phyloP scores from a whole-genome alignment of 2,797 vertebrate species.

The Lerista edwardsae region DNA sequence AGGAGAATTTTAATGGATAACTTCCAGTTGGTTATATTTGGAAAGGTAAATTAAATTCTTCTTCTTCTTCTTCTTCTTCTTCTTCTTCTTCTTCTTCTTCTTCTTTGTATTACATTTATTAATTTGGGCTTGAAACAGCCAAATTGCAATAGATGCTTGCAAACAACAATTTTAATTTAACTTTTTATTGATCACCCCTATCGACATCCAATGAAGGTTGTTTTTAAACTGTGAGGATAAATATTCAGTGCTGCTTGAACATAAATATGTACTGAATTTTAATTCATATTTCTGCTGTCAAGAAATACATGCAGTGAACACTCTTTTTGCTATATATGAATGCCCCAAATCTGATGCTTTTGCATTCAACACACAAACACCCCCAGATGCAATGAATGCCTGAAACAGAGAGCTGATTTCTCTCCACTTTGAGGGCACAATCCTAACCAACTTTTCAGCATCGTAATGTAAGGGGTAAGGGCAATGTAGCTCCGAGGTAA shows the following conservation, averaged over 20 bases:
- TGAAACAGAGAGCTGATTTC: not conserved
- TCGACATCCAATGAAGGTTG: not conserved
- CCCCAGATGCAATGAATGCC: not conserved
- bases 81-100: too few relatives aligned
- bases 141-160: not conserved
- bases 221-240: not conserved
- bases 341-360: not conserved
- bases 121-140: not conserved
- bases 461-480: too few relatives aligned
- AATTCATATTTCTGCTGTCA: not conserved
- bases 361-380: not conserved
- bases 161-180: not conserved
- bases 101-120: too few relatives aligned
- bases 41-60: conserved; percentile 20
- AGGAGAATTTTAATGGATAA: not conserved
- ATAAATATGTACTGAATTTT: not conserved
- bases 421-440: too few relatives aligned
- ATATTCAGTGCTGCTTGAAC: not conserved
- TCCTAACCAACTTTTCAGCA: too few relatives aligned
- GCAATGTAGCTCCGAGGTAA: too few relatives aligned
- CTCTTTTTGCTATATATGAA: not conserved
- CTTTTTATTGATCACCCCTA: not conserved
- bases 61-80: too few relatives aligned
- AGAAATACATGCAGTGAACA: not conserved
- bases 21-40: conserved; percentile 21